Evolutionary conservation across 2,797 vertebrate species (phyloP), one percentile per base, ranked within the genome.

Genomic region (Esox masquinongy): DNA sequence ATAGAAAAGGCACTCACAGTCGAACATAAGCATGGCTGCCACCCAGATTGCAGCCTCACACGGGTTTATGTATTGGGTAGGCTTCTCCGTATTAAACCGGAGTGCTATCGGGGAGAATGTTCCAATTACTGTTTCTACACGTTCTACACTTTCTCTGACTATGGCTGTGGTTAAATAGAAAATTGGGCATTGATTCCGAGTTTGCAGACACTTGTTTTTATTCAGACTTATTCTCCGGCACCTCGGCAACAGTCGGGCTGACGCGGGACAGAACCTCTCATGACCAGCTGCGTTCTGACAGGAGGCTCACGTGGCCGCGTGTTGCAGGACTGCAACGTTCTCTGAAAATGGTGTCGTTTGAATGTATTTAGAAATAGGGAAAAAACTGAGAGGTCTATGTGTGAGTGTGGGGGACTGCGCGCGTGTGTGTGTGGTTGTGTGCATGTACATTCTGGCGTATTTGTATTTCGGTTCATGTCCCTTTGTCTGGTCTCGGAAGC

Each of bases 321-420:
- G 56, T 22, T 56, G 56, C 56, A 61, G 9, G 9, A 12, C 56
- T 4, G 22, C 2, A 6, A 53, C 50, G 17, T 53, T 53, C 50
- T 1, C 16, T 53, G 15, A 17, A 53, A 53, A 31, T 31, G 29
- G 29, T 3, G 29, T 31, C 22, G 22, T 24, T 12, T 14, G 9
- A 12, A 61, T 26, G 11, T 61, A 3, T 24, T 61, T 12, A 14
- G 2, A 26, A 4, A 61, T 4, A n/a, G 43, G 43, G 43, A 11
- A 26, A 24, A 22, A 61, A 9, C n/a, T 61, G 56, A 3, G 22
- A 14, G 24, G 78, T 77, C 79, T 84, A 16, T 87, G 79, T 26
- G 15, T 72, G 68, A 67, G 75, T 78, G 83, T 81, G 77, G 51
- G 50, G 73, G 43, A 66, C 0, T 43, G 50, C 50, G 70, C 56